phyloP scores from a whole-genome alignment of 2,888 invertebrate genomes.

The Agriopis marginaria region DNA sequence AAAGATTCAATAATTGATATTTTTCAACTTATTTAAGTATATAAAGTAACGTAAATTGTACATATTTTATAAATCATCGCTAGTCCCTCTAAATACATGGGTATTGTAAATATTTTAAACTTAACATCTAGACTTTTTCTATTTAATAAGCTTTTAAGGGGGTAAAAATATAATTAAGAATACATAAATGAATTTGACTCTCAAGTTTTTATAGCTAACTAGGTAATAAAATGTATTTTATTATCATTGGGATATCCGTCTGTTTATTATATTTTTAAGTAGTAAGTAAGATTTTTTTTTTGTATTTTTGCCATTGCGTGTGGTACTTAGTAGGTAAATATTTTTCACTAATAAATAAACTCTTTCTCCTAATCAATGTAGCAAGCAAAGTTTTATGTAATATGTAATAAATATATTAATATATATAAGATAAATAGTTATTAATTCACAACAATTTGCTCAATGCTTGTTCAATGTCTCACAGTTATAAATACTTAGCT shows the following conservation, averaged over 20 bases:
- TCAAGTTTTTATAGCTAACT: neutral
- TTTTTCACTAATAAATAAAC: neutral
- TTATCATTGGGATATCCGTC: neutral
- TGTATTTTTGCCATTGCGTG: neutral
- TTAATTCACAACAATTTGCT: constrained; percentile 53
- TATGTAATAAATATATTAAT: too few species aligned
- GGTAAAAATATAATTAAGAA: neutral
- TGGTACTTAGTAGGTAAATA: neutral
- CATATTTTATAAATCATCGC: constrained; percentile 43
- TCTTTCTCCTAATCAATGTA: neutral
- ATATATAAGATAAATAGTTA: constrained; percentile 7
- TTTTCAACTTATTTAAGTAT: constrained; percentile 14
- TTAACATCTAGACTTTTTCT: constrained; percentile 23
- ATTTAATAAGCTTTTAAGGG: neutral
- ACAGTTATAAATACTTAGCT: constrained; percentile 50
- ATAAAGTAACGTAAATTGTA: constrained; percentile 31
- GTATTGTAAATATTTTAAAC: constrained; percentile 52
- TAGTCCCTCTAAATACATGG: constrained; percentile 50
- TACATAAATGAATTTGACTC: constrained; percentile 1
- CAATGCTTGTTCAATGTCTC: constrained; percentile 62
- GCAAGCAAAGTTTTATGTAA: neutral
- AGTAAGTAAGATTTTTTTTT: neutral
- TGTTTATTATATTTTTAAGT: neutral
- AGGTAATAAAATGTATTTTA: neutral
- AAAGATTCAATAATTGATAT: constrained; percentile 33